A percentile compares a stretch with the other conserved stretches of the same genome.
phyloP scores from a whole-genome alignment of 2,113 vertebrate species.

The Chaetura pelagica region DNA sequence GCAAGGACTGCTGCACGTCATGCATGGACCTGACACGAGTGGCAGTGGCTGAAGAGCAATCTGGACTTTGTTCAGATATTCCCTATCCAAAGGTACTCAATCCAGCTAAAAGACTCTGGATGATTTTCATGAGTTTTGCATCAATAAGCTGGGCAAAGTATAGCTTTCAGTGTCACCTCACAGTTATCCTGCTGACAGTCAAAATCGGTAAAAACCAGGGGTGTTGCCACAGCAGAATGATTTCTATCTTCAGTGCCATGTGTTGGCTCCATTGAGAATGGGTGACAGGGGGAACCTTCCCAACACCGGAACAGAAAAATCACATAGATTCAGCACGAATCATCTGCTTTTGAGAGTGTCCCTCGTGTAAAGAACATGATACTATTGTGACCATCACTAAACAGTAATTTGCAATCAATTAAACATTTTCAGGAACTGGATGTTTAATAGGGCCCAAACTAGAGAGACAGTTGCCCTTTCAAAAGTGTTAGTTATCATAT shows the following conservation, averaged over 20 bases:
- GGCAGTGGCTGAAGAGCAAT: neutral
- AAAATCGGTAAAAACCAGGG: neutral
- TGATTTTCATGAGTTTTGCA: neutral
- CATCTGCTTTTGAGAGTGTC: neutral
- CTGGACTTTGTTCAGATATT: neutral
- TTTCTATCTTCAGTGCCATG: neutral
- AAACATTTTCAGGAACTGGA: neutral
- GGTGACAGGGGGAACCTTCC: neutral
- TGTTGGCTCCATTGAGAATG: neutral
- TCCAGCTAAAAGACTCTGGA: neutral
- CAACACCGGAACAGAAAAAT: neutral
- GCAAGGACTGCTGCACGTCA: neutral
- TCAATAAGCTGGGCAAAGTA: neutral
- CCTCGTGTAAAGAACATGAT: neutral
- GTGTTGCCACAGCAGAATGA: neutral
- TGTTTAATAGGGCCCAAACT: neutral
- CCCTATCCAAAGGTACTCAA: neutral
- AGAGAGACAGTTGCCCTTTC: neutral
- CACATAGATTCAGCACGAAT: neutral
- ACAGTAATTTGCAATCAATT: neutral
- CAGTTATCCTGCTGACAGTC: neutral
- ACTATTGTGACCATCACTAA: neutral
- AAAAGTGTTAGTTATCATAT: neutral
- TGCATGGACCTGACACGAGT: accelerated
- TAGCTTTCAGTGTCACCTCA: neutral